A percentile compares a stretch with the other conserved stretches of the same genome.
phyloP scores from a whole-genome alignment of 1,140 invertebrate species.

The Drosophila tropicalis region DNA sequence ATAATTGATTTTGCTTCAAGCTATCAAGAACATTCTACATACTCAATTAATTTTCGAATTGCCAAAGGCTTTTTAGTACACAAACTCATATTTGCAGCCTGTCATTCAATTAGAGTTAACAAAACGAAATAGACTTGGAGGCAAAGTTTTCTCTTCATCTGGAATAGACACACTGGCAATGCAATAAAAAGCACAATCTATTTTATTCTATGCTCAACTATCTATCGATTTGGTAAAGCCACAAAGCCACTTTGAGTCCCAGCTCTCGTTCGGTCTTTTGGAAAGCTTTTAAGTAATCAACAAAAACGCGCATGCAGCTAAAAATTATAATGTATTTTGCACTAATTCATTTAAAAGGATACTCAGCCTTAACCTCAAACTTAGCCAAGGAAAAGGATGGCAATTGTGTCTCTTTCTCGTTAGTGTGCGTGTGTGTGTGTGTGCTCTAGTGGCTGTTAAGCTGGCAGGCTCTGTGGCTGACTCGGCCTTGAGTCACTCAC shows the following conservation, averaged over 20 bases:
- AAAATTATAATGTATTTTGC: conserved; percentile 63
- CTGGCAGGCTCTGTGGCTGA: conserved; percentile 18
- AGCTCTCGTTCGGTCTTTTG: conserved; percentile 14
- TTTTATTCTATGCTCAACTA: background rate
- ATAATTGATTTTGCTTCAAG: background rate
- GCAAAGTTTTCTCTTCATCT: too few species aligned
- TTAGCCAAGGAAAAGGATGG: conserved; percentile 47
- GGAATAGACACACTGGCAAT: background rate
- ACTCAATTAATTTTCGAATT: background rate
- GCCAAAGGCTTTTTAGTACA: background rate
- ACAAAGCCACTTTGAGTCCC: conserved; percentile 26
- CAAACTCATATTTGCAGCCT: background rate
- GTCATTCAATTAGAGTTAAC: conserved; percentile 14
- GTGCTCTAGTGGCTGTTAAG: conserved; percentile 39
- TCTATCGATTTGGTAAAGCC: conserved; percentile 50
- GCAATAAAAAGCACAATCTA: background rate
- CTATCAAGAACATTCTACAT: too few species aligned
- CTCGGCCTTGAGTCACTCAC: conserved; percentile 56
- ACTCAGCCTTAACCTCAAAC: conserved; percentile 57
- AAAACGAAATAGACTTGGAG: background rate
- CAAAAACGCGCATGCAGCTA: conserved; percentile 45
- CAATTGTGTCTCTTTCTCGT: conserved; percentile 19
- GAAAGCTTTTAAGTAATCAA: conserved; percentile 65
- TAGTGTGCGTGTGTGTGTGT: conserved; percentile 20
- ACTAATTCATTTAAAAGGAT: conserved; percentile 70